phyloP scores from a whole-genome alignment of 2,113 vertebrate species.

The Percopsis transmontana region DNA sequence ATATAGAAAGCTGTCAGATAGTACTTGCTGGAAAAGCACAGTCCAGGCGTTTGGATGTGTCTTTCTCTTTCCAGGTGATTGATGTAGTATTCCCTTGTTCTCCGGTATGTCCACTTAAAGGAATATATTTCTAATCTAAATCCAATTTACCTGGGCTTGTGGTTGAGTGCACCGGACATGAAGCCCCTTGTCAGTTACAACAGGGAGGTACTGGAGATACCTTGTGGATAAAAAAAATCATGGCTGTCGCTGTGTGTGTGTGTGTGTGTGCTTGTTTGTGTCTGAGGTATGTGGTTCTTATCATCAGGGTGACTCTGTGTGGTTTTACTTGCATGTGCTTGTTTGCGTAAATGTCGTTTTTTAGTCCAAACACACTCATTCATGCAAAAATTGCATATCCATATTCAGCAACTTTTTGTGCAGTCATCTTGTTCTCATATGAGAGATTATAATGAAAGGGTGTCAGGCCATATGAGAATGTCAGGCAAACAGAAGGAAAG shows the following conservation, averaged over 20 bases:
- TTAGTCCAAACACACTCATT: conserved; percentile 30
- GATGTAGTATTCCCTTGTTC: conserved; percentile 33
- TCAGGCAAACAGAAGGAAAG: conserved; percentile 15
- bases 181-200: conserved; percentile 40
- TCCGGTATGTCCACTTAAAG: conserved; percentile 35
- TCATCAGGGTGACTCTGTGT: not conserved
- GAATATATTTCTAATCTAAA: conserved; percentile 49
- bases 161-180: conserved; percentile 29
- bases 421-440: conserved; percentile 26
- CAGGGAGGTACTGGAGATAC: conserved; percentile 3
- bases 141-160: conserved; percentile 22
- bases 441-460: conserved; percentile 10
- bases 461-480: conserved; percentile 32
- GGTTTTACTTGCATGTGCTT: not conserved
- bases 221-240: conserved; percentile 19
- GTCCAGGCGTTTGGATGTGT: conserved; percentile 21
- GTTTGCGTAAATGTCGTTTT: conserved; percentile 18
- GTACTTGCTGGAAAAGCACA: conserved; percentile 29
- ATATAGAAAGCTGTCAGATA: conserved; percentile 39
- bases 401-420: conserved; percentile 24
- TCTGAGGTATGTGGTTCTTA: not conserved
- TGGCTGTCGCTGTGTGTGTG: not conserved
- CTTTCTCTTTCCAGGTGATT: conserved; percentile 36
- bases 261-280: not conserved
- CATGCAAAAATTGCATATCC: conserved; percentile 36